phyloP scores from a whole-genome alignment of 2,797 vertebrate species.

The Gambelia wislizenii region DNA sequence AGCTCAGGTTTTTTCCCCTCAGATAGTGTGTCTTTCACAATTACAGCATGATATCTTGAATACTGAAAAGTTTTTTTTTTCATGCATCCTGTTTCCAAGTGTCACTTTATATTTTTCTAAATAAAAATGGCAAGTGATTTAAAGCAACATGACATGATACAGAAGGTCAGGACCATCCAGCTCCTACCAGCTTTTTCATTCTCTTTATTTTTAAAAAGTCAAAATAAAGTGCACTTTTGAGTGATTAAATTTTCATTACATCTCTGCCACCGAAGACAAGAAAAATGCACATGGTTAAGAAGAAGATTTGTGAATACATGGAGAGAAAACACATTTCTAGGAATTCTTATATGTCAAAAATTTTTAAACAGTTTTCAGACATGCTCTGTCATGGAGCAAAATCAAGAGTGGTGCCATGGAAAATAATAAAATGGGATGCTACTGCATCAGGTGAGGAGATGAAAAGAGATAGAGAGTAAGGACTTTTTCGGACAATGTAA shows the following conservation, averaged over 20 bases:
- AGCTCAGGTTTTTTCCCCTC: background rate
- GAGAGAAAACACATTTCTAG: background rate
- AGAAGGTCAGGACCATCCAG: slow-evolving; percentile 31
- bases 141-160: slow-evolving; percentile 15
- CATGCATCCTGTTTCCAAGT: slow-evolving; percentile 10
- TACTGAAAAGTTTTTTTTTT: background rate
- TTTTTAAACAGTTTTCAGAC: background rate
- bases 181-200: slow-evolving; percentile 16
- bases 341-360: background rate
- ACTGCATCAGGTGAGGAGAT: background rate
- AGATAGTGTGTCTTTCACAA: background rate
- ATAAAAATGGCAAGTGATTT: slow-evolving; percentile 11
- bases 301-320: background rate
- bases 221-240: slow-evolving; percentile 1
- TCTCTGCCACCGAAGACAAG: background rate
- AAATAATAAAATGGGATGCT: background rate
- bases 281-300: background rate
- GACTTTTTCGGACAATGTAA: too few relatives aligned
- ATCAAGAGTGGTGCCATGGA: background rate
- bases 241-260: slow-evolving; percentile 35
- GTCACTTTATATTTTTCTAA: slow-evolving; percentile 35
- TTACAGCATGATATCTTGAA: background rate
- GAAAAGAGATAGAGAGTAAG: too few relatives aligned
- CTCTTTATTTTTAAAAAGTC: background rate
- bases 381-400: background rate